Conservation (phyloP, 2,888 invertebrate genomes). For the Erebia epiphron region DNA sequence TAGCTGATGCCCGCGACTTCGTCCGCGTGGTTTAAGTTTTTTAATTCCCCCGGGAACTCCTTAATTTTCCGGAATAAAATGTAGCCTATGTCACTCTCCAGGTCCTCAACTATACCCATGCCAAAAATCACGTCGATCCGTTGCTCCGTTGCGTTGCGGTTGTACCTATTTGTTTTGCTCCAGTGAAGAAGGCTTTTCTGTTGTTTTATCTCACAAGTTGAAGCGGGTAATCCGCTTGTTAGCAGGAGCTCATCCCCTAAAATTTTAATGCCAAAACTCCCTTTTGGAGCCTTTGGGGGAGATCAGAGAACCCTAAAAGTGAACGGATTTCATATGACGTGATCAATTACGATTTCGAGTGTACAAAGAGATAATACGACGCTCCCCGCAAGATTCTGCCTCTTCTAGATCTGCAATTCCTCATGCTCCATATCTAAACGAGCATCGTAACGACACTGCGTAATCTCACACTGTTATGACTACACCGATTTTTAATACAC, state of each 20-base stretch:
- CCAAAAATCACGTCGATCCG: no score
- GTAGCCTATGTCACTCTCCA: no score
- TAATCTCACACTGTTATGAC: slow-evolving; percentile 72
- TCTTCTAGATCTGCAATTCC: slow-evolving; percentile 75
- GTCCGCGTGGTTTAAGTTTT: no score
- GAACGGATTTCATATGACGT: slow-evolving; percentile 8
- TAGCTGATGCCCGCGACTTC: no score
- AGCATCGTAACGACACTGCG: slow-evolving; percentile 78
- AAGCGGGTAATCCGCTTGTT: neutral
- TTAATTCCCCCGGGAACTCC: no score
- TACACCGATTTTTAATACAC: slow-evolving; percentile 42
- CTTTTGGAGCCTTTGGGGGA: neutral
- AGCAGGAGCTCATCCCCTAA: neutral
- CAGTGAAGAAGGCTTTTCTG: neutral
- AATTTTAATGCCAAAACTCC: neutral
- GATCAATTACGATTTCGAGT: slow-evolving; percentile 26
- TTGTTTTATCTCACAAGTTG: slow-evolving; percentile 1
- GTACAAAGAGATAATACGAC: slow-evolving; percentile 32
- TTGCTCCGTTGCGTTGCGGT: no score
- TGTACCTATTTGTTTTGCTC: neutral
- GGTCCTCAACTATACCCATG: no score
- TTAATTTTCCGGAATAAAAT: no score
- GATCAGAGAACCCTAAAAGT: slow-evolving; percentile 1
- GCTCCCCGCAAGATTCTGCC: slow-evolving; percentile 54
- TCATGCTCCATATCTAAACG: slow-evolving; percentile 79